Conservation (phyloP, 2,888 invertebrate genomes). For the Furcula furcula region DNA sequence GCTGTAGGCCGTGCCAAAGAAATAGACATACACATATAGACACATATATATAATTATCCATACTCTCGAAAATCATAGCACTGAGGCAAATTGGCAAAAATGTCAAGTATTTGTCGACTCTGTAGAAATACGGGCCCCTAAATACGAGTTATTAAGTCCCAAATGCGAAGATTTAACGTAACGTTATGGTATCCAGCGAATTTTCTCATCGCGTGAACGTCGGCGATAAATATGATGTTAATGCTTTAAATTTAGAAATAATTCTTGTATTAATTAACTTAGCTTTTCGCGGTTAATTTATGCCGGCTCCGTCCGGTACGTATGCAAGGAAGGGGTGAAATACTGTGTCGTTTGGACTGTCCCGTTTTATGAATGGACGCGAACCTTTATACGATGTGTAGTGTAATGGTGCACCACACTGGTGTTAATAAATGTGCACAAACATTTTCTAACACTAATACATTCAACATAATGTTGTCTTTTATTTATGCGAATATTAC, state of each 20-base stretch:
- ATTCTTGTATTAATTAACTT: slow-evolving; percentile 33
- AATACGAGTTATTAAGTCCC: background rate
- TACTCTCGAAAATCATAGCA: too few species aligned
- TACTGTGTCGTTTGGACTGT: slow-evolving; percentile 17
- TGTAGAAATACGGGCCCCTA: background rate
- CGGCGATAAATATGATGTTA: slow-evolving; percentile 36
- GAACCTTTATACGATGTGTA: too few species aligned
- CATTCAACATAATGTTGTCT: too few species aligned
- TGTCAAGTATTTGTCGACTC: too few species aligned
- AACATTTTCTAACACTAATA: too few species aligned
- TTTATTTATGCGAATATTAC: too few species aligned
- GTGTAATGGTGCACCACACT: too few species aligned
- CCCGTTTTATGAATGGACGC: slow-evolving; percentile 12
- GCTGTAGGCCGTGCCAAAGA: too few species aligned
- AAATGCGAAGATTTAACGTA: slow-evolving; percentile 11
- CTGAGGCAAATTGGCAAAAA: too few species aligned
- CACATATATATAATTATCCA: too few species aligned
- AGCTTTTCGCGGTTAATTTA: slow-evolving; percentile 31
- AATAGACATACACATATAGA: too few species aligned
- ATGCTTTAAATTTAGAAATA: slow-evolving; percentile 34
- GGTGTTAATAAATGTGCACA: too few species aligned
- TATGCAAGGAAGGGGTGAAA: slow-evolving; percentile 16
- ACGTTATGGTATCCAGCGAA: slow-evolving; percentile 19
- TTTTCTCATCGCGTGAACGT: slow-evolving; percentile 22
- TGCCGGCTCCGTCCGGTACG: slow-evolving; percentile 22